Conservation (phyloP, 2,888 invertebrate genomes). For the Tachina fera region DNA sequence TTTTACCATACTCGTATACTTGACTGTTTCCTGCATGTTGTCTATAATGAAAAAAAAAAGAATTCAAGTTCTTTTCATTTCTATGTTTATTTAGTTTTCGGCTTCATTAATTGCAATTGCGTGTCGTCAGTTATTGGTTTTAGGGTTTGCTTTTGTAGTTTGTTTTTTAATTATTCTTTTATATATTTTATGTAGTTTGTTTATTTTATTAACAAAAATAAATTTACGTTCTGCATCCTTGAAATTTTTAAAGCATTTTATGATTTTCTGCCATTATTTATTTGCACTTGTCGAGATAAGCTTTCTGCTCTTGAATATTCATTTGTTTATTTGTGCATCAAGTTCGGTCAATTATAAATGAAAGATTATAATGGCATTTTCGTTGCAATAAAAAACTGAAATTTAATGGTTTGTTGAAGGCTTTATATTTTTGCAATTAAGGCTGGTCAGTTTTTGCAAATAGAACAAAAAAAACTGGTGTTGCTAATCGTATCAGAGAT, state of each 20-base stretch:
- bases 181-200: conserved; percentile 24
- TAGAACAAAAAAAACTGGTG: not conserved
- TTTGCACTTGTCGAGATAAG: conserved; percentile 62
- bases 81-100: conserved; percentile 70
- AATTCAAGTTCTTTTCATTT: conserved; percentile 49
- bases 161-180: conserved; percentile 7
- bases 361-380: conserved; percentile 27
- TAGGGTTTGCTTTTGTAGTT: conserved; percentile 42
- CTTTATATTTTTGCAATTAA: conserved; percentile 30
- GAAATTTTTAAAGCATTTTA: conserved; percentile 53
- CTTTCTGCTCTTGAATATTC: conserved; percentile 60
- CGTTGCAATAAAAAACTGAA: not conserved
- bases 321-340: conserved; percentile 29
- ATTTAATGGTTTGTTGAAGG: conserved; percentile 18
- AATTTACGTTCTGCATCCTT: conserved; percentile 56
- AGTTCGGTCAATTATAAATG: conserved; percentile 22
- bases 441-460: conserved; percentile 27
- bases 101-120: conserved; percentile 81
- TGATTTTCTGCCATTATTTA: conserved; percentile 1
- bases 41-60: not conserved
- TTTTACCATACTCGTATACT: conserved; percentile 41
- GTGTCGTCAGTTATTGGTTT: conserved; percentile 75
- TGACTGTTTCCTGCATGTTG: conserved; percentile 32
- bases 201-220: conserved; percentile 22
- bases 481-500: not conserved